Evolutionary conservation across 2,888 invertebrate species (phyloP).

Genomic region (Argyra leucocephala): DNA sequence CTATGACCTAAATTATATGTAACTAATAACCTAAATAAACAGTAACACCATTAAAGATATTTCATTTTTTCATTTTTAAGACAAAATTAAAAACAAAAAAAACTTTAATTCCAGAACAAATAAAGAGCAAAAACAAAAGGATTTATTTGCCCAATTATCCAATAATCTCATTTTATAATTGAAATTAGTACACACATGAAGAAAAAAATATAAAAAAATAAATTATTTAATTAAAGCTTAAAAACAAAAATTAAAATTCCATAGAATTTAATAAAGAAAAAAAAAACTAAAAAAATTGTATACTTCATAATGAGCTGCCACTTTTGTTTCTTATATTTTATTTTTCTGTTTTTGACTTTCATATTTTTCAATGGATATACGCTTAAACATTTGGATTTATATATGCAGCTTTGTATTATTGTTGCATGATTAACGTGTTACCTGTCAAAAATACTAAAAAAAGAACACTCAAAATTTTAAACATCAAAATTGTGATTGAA

Average conservation of each 20-base stretch:
- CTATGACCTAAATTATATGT: too few species aligned
- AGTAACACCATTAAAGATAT: too few species aligned
- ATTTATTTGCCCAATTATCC: too few species aligned
- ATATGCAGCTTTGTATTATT: too few species aligned
- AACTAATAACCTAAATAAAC: too few species aligned
- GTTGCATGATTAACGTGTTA: conserved; percentile 4
- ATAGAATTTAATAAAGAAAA: neutral
- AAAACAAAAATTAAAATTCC: neutral
- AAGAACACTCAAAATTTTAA: neutral
- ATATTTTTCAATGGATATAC: neutral
- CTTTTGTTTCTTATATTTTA: neutral
- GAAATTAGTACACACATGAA: neutral
- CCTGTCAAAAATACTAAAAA: neutral
- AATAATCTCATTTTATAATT: neutral
- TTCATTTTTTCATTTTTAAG: too few species aligned
- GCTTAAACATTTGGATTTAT: neutral
- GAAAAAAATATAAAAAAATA: neutral
- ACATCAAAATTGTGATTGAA: neutral
- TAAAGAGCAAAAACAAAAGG: too few species aligned
- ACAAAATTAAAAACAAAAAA: too few species aligned
- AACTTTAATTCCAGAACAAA: too few species aligned
- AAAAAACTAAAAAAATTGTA: neutral
- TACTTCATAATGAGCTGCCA: neutral
- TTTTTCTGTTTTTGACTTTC: neutral
- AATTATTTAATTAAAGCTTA: conserved; percentile 1